These are phyloP conservation scores for Eleutherodactylus coqui DNA, from an alignment of 2,797 vertebrate genomes.

Conservation along the genomic window DNA sequence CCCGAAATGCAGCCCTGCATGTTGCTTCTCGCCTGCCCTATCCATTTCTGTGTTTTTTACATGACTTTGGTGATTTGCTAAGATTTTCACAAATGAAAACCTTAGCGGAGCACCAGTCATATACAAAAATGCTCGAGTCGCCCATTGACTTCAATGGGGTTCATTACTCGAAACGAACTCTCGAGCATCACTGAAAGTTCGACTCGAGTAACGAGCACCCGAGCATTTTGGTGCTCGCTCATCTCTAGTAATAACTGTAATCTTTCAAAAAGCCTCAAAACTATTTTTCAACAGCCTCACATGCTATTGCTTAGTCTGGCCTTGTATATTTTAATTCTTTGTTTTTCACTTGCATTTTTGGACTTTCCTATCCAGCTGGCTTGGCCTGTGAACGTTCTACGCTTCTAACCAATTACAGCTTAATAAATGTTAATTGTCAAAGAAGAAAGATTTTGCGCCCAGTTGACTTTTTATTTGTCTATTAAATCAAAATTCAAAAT, in stretches of 20 bases:
- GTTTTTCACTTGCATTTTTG: neutral
- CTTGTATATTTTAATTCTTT: neutral
- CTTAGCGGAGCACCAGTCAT: no score
- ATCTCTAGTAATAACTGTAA: neutral
- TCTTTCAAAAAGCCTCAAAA: neutral
- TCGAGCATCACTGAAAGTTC: no score
- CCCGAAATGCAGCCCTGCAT: no score
- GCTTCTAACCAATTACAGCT: neutral
- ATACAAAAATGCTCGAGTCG: no score
- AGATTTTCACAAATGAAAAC: no score
- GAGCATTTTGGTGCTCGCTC: no score
- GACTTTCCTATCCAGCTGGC: neutral
- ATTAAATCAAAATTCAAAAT: neutral
- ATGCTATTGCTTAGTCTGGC: neutral
- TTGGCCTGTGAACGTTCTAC: neutral
- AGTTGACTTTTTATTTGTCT: constrained; percentile 19
- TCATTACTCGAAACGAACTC: no score
- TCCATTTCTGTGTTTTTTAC: no score
- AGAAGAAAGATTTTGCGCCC: neutral
- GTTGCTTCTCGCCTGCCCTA: no score
- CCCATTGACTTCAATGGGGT: no score
- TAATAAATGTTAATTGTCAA: constrained; percentile 13
- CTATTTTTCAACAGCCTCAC: neutral
- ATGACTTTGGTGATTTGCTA: no score
- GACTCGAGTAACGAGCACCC: no score